phyloP scores from a whole-genome alignment of 35 echinoderm and acorn worm genomes.

The Heliocidaris tuberculata region DNA sequence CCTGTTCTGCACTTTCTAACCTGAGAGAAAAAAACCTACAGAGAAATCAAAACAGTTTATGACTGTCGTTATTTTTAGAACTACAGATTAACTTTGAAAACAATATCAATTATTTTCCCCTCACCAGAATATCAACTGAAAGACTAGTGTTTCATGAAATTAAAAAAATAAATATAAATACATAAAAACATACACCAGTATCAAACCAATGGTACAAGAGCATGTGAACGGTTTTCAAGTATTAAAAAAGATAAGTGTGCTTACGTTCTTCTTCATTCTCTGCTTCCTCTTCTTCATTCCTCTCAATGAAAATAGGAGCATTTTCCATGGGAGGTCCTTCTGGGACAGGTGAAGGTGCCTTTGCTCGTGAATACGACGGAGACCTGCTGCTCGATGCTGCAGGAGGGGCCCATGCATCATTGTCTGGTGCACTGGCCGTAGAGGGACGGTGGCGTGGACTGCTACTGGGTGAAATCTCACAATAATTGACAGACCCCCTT shows the following conservation, averaged over 20 bases:
- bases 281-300: conserved; percentile 52
- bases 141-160: no score
- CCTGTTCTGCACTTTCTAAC: no score
- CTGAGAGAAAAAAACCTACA: no score
- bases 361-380: conserved; percentile 11
- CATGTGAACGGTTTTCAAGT: not conserved
- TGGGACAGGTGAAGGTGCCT: conserved; percentile 33
- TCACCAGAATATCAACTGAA: no score
- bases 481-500: conserved; percentile 34
- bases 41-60: no score
- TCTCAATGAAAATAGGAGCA: conserved; percentile 66
- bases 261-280: not conserved
- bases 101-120: no score
- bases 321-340: conserved; percentile 24
- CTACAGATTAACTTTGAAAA: no score
- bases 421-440: not conserved
- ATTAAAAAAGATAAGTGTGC: not conserved
- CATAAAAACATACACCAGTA: no score
- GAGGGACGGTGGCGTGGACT: not conserved
- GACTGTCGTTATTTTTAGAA: no score
- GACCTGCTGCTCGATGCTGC: not conserved
- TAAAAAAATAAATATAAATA: no score
- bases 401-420: conserved; percentile 55
- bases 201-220: no score
- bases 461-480: conserved; percentile 26